These are phyloP conservation scores for Columbina picui DNA, from an alignment of 2,113 vertebrate genomes.

Conservation along the genomic window DNA sequence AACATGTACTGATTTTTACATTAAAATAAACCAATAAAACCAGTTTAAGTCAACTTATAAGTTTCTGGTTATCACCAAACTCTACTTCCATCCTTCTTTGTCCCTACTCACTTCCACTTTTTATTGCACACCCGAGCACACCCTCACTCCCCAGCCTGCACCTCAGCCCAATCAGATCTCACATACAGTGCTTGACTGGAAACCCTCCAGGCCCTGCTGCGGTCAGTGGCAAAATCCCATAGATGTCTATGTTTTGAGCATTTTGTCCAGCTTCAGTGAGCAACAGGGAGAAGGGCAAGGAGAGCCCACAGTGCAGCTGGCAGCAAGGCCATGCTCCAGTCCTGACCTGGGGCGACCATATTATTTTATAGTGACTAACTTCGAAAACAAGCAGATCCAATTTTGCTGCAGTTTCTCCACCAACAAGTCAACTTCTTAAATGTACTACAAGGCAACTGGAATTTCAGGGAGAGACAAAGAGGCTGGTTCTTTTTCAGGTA, in stretches of 20 bases:
- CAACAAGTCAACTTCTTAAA: neutral
- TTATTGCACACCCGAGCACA: neutral
- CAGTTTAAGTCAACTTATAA: neutral
- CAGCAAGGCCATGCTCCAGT: neutral
- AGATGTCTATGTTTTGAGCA: rapidly evolving
- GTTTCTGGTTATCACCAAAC: neutral
- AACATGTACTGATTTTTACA: neutral
- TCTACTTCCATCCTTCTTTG: neutral
- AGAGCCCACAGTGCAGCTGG: neutral
- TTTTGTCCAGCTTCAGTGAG: neutral
- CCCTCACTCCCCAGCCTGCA: neutral
- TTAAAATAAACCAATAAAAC: neutral
- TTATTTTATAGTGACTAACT: neutral
- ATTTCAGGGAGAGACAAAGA: neutral
- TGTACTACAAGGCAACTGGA: neutral
- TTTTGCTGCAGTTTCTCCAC: neutral
- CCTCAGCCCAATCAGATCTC: neutral
- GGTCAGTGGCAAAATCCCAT: neutral
- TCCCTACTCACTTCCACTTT: neutral
- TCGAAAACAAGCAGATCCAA: neutral
- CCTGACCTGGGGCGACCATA: neutral
- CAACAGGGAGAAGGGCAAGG: neutral
- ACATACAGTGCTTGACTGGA: neutral
- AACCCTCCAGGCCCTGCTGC: neutral
- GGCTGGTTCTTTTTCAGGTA: neutral